Evolutionary conservation across 2,797 vertebrate genomes (phyloP).

Genomic region (Sardinella longiceps): DNA sequence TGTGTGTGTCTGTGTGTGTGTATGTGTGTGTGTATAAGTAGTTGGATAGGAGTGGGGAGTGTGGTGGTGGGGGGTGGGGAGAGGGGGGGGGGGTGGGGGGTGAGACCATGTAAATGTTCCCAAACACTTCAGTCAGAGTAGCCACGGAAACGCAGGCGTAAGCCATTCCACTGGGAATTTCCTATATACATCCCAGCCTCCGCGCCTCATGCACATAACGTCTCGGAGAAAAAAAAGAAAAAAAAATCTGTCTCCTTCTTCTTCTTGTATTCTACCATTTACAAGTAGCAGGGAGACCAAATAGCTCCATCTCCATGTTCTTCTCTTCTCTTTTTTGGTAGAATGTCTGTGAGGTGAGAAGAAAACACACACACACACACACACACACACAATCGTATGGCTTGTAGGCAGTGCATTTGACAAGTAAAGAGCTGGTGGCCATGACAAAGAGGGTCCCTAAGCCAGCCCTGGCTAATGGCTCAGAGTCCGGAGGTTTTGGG

Average conservation of each 20-base stretch:
- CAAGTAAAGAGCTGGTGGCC: background rate
- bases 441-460: background rate
- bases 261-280: background rate
- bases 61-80: no score
- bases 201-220: background rate
- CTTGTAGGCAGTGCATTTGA: background rate
- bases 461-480: constrained; percentile 50
- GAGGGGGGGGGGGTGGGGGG: no score
- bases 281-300: background rate
- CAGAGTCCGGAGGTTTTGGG: constrained; percentile 53
- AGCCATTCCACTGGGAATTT: background rate
- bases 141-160: background rate
- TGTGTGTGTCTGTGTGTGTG: no score
- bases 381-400: background rate
- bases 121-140: background rate
- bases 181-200: background rate
- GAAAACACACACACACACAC: background rate
- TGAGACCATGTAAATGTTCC: background rate
- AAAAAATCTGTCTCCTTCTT: background rate
- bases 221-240: background rate
- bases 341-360: background rate
- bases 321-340: background rate
- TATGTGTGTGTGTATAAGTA: background rate
- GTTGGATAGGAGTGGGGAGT: background rate
- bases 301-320: background rate